Evolutionary conservation across 1,140 invertebrate genomes (phyloP), one percentile per base, ranked within the genome.

Genomic region (Pantala flavescens): DNA sequence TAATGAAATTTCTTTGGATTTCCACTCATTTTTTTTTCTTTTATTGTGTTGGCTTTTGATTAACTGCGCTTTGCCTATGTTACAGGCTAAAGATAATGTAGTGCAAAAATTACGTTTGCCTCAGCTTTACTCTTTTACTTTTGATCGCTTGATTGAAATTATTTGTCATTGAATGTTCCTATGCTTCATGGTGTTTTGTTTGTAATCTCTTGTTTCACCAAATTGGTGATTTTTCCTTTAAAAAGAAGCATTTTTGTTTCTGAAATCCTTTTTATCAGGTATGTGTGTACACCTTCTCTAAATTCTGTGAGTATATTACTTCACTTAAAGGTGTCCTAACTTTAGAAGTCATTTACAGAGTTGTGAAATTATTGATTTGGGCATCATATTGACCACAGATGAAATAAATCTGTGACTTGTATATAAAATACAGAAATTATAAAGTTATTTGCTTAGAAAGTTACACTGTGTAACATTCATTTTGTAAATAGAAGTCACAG

Each of bases 161-260:
- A 63, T 63, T 63, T 63, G 49, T 63, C n/a, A 63, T 21, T 63
- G 49, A 63, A 63, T 63, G 49, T 63, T 63, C 49, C 49, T 63
- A 63, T 63, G 49, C 49, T 63, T 63, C n/a, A 12, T 63, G 49
- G 49, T 63, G 49, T 63, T 63, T 63, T 63, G 49, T 63, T 63
- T 63, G n/a, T 63, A 63, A 36, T 63, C n/a, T 63, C 49, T 63
- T 63, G 49, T 63, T 63, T 63, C 49, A 63, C 49, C 49, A 63
- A 63, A 63, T 63, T 63, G 49, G 49, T 63, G 49, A 63, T 63
- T 63, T 63, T 63, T 63, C 49, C 49, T 63, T 63, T 63, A 63
- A 63, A 63, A 63, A 63, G 49, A 63, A 63, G 49, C 49, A 63
- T 63, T 63, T 63, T 63, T 63, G 49, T 63, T 63, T 63, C 49